phyloP scores from a whole-genome alignment of 2,888 invertebrate species.

The Trilocha varians region DNA sequence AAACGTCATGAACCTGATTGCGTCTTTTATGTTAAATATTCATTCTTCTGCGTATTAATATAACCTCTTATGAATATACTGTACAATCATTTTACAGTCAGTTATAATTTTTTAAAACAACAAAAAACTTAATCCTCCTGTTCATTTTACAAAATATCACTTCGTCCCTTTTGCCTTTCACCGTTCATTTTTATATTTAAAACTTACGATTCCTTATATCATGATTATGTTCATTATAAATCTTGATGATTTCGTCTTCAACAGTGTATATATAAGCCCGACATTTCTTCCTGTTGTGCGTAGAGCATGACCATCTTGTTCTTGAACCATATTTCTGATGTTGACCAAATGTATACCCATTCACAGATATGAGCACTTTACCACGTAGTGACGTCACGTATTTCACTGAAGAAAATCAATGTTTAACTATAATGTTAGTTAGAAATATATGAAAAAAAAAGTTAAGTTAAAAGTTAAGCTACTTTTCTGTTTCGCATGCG shows the following conservation, averaged over 20 bases:
- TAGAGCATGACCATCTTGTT: conserved; percentile 10
- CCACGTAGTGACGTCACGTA: conserved; percentile 1
- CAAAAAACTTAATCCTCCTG: not conserved
- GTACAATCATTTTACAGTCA: too few relatives aligned
- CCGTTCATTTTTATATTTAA: not conserved
- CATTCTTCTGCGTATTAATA: too few relatives aligned
- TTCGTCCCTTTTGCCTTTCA: not conserved
- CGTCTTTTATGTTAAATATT: too few relatives aligned
- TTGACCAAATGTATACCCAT: conserved; percentile 4
- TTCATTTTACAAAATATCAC: not conserved
- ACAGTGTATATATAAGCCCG: conserved; percentile 9
- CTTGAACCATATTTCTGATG: conserved; percentile 4
- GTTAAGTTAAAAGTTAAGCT: too few relatives aligned
- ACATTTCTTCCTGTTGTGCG: conserved; percentile 17
- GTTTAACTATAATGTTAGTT: not conserved
- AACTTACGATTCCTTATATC: not conserved
- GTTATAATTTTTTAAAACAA: too few relatives aligned
- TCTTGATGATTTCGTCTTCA: conserved; percentile 13
- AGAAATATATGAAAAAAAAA: too few relatives aligned
- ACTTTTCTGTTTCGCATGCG: too few relatives aligned
- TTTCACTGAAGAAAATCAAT: not conserved
- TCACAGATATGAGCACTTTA: not conserved
- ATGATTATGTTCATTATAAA: conserved; percentile 19
- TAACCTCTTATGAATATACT: too few relatives aligned
- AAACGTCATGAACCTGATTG: too few relatives aligned